Conservation (phyloP, 2,797 vertebrate species). For the Gadopsis marmoratus region DNA sequence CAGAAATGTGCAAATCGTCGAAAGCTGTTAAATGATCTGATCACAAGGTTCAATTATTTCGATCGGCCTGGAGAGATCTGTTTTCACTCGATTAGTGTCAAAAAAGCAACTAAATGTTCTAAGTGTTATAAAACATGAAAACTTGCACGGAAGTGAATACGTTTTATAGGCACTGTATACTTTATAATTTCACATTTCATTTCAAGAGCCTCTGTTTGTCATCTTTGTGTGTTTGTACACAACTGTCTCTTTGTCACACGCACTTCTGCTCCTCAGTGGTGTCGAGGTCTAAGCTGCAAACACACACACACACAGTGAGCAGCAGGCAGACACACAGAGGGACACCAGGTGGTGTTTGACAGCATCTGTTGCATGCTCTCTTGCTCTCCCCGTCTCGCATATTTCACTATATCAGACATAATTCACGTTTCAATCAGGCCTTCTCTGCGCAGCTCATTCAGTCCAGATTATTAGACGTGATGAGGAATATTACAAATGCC, state of each 20-base stretch:
- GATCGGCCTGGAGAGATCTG: neutral
- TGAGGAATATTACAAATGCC: constrained; percentile 47
- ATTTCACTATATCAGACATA: constrained; percentile 26
- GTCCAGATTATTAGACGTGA: constrained; percentile 51
- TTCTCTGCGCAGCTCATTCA: constrained; percentile 26
- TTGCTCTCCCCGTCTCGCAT: neutral
- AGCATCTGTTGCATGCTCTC: constrained; percentile 28
- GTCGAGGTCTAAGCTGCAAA: constrained; percentile 40
- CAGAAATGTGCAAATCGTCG: neutral
- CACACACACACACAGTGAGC: constrained; percentile 5
- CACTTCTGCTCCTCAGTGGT: constrained; percentile 7
- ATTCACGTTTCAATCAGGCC: constrained; percentile 36
- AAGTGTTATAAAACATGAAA: neutral
- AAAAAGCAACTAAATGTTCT: neutral
- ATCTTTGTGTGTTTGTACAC: neutral
- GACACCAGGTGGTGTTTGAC: constrained; percentile 65
- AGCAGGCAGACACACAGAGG: constrained; percentile 34
- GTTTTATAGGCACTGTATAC: neutral
- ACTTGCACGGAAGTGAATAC: neutral
- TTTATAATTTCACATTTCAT: neutral
- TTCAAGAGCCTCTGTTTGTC: constrained; percentile 3
- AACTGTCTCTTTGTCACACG: neutral
- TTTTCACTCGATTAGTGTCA: neutral
- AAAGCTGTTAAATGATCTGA: neutral
- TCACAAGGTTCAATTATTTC: neutral